These are phyloP conservation scores for Aspidiotus destructor DNA, from an alignment of 2,888 invertebrate species.

Conservation along the genomic window DNA sequence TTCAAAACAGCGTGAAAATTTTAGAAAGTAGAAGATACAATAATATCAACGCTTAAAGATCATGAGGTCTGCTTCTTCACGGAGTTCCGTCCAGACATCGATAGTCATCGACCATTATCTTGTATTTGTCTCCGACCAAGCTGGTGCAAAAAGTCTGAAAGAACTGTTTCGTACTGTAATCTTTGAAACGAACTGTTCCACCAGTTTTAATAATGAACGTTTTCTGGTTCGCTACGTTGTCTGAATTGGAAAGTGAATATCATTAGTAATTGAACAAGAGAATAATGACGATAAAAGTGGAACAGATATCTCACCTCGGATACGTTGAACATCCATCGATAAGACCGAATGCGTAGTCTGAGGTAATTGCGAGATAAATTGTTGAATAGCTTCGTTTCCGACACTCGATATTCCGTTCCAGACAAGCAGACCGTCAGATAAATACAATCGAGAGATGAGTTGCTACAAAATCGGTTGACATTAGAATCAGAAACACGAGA, in stretches of 20 bases:
- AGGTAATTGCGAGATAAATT: conserved; percentile 17
- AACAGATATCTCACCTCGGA: conserved; percentile 1
- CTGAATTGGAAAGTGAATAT: not conserved
- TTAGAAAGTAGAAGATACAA: too few relatives aligned
- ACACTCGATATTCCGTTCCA: conserved; percentile 20
- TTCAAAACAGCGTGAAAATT: too few relatives aligned
- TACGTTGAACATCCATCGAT: conserved; percentile 17
- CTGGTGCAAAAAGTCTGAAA: conserved; percentile 24
- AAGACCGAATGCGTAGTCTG: conserved; percentile 10
- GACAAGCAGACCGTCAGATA: conserved; percentile 15
- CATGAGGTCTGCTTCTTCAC: not conserved
- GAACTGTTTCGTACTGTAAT: conserved; percentile 21
- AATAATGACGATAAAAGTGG: too few relatives aligned
- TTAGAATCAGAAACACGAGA: not conserved
- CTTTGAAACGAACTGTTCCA: conserved; percentile 18
- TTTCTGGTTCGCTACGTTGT: conserved; percentile 15
- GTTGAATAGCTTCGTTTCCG: conserved; percentile 17
- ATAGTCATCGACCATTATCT: conserved; percentile 19
- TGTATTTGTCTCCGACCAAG: conserved; percentile 14
- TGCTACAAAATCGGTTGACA: not conserved
- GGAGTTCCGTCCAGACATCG: conserved; percentile 23
- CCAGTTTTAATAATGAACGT: conserved; percentile 18
- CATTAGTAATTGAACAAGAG: not conserved
- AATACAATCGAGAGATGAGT: conserved; percentile 11
- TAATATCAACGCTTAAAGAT: too few relatives aligned